A percentile compares a stretch with the other conserved stretches of the same genome.
Evolutionary conservation across 64 coral and sea anemone genomes (phyloP).

Genomic region (Platygyra sinensis): DNA sequence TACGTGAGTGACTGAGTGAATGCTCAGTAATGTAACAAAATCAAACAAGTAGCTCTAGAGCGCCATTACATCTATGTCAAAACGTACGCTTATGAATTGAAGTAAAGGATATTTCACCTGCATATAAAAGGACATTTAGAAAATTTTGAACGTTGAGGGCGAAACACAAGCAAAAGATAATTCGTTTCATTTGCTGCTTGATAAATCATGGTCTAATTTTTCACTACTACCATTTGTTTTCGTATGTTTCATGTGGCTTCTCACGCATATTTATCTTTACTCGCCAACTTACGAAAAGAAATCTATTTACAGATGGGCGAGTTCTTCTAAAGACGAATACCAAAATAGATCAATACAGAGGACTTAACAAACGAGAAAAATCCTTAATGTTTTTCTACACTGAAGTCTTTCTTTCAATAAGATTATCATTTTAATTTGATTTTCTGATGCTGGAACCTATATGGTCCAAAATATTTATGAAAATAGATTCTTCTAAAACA

Average conservation of each 20-base stretch:
- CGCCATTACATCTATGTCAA: no score
- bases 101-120: background rate
- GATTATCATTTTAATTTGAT: background rate
- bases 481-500: slow-evolving; percentile 6
- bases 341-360: background rate
- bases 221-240: no score
- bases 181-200: no score
- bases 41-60: no score
- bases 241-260: no score
- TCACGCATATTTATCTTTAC: no score
- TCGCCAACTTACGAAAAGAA: no score
- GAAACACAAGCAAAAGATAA: no score
- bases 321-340: background rate
- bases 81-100: background rate
- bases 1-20: no score
- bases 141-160: background rate
- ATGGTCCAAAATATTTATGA: background rate
- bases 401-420: background rate
- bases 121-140: background rate
- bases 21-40: no score
- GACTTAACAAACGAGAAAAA: background rate
- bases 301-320: background rate
- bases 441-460: background rate
- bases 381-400: background rate
- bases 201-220: no score